phyloP scores from a whole-genome alignment of 1,140 invertebrate genomes.

The Zaprionus camerounensis region DNA sequence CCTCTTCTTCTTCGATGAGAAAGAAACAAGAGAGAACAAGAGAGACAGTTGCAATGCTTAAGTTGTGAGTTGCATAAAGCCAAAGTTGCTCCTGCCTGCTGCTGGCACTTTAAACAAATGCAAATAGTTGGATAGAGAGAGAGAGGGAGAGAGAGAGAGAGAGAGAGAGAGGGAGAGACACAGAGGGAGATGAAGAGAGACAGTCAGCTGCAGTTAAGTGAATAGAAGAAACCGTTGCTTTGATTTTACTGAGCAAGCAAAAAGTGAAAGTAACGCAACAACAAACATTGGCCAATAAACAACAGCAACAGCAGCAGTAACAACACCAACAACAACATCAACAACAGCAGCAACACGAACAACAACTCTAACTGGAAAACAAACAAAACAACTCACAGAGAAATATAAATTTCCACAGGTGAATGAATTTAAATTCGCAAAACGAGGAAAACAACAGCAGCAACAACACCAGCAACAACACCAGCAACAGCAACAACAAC shows the following conservation, averaged over 20 bases:
- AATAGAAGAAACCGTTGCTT: constrained; percentile 73
- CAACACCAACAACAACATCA: constrained; percentile 49
- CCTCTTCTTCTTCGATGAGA: constrained; percentile 18
- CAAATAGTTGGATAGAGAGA: constrained; percentile 21
- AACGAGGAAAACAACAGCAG: constrained; percentile 27
- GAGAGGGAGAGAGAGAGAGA: not conserved
- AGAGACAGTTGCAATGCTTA: constrained; percentile 72
- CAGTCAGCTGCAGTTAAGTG: constrained; percentile 40
- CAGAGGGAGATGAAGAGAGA: constrained; percentile 1
- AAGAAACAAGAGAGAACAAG: constrained; percentile 42
- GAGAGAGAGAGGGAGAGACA: not conserved
- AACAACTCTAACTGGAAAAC: constrained; percentile 41
- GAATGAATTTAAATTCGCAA: constrained; percentile 70
- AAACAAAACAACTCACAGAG: constrained; percentile 33
- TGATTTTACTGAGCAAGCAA: constrained; percentile 51
- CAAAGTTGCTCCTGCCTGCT: constrained; percentile 33
- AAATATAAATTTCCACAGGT: constrained; percentile 70
- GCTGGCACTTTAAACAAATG: constrained; percentile 49
- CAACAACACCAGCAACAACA: not conserved
- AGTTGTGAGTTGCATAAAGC: constrained; percentile 75
- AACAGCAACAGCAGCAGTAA: constrained; percentile 51
- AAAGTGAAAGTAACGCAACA: constrained; percentile 76
- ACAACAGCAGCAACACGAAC: constrained; percentile 15
- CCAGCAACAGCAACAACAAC: not conserved
- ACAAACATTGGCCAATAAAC: constrained; percentile 74